Conservation (phyloP, 1,140 invertebrate genomes). For the Rhynchophorus ferrugineus region DNA sequence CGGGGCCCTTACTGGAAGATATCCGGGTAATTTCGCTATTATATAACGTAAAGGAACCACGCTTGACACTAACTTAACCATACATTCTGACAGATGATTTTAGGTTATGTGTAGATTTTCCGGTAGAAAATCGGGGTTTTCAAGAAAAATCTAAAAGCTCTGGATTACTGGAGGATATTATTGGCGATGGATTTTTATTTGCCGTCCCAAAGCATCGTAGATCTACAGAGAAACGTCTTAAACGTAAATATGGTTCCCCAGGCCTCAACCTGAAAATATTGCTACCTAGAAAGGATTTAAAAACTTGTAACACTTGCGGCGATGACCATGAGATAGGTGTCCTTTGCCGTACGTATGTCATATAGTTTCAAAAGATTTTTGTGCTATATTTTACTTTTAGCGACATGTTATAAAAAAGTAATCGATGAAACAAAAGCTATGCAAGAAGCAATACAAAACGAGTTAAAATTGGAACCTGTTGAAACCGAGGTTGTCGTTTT, state of each 20-base stretch:
- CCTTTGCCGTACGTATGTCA: constrained; percentile 65
- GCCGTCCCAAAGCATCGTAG: constrained; percentile 73
- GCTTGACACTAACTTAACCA: constrained; percentile 28
- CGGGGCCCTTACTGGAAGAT: constrained; percentile 36
- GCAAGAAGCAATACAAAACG: constrained; percentile 62
- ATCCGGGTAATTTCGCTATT: constrained; percentile 41
- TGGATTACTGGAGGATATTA: constrained; percentile 49
- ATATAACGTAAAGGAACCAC: constrained; percentile 29
- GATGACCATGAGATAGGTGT: constrained; percentile 66
- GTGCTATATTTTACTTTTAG: constrained; percentile 45
- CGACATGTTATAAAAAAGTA: constrained; percentile 73
- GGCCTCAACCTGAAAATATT: constrained; percentile 60
- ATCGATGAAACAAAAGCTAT: constrained; percentile 71
- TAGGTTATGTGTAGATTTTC: constrained; percentile 18
- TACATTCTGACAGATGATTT: constrained; percentile 35
- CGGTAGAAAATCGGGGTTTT: neutral
- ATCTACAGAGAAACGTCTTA: constrained; percentile 62
- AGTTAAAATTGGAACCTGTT: constrained; percentile 61
- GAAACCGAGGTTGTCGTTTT: constrained; percentile 78
- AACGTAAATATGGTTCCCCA: constrained; percentile 60
- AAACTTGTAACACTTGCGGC: constrained; percentile 71
- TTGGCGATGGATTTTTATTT: constrained; percentile 69
- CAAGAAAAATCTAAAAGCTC: neutral
- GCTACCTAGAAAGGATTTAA: constrained; percentile 63
- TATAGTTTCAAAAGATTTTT: no score